Evolutionary conservation across 2,113 vertebrate species (phyloP), one percentile per base, ranked within the genome.

Genomic region (Tachuris rubrigastra): DNA sequence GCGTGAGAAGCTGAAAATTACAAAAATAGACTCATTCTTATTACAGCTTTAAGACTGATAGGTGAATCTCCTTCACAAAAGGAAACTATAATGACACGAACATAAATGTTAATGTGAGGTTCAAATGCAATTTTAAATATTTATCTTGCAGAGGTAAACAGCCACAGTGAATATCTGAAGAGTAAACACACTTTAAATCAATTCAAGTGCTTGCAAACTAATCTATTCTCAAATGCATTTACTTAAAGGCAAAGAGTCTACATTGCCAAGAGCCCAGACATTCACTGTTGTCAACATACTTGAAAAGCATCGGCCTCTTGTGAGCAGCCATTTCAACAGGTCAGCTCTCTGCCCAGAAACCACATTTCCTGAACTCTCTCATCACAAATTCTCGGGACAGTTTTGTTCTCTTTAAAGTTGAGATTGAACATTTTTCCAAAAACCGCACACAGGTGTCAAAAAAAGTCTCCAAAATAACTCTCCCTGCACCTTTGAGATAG

Each of bases 121-220:
- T 98, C 89, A 90, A 97, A 96, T 63, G 35, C 71, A 97, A 96
- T 97, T 96, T 97, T 96, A 97, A 95, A 96, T 97, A 97, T 97
- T 97, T 98, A 96, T 97, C 97, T 96, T 97, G 76, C 82, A 85
- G 85, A 97, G 89, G 95, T 95, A 97, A 98, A 98, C 89, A 97
- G 78, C 90, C 91, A 92, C 62, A 84, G 89, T 89, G 90, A 89
- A 75, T 95, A 97, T 95, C 93, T 94, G 88, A 98, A 96, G 95
- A 96, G 87, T 96, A 97, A 97, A 97, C 83, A 90, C 78, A 81
- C 94, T 97, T 89, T 96, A 97, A 97, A 97, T 96, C 94, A 97
- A 96, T 94, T 93, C 77, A 80, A 97, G 56, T 89, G 89, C 83
- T 96, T 93, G 92, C 87, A 95, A 96, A 97, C 89, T 91, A 96